A percentile compares a stretch with the other conserved stretches of the same genome.
Evolutionary conservation across 2,797 vertebrate species (phyloP).

Genomic region (Hydrophis major): DNA sequence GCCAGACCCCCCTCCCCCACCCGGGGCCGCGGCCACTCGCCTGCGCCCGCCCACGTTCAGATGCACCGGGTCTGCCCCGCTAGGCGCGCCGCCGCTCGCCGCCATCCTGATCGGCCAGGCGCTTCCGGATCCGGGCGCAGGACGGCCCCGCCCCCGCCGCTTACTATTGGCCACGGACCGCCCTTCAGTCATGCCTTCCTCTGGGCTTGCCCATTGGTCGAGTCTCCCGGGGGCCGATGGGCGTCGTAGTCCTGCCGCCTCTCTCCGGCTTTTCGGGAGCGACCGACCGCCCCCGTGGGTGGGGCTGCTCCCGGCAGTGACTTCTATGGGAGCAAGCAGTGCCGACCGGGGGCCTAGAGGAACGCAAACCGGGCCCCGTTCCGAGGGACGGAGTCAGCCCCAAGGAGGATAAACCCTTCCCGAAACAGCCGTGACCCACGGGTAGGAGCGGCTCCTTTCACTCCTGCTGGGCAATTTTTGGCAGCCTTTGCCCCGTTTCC

Average conservation of each 20-base stretch:
- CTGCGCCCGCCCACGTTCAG: constrained; percentile 66
- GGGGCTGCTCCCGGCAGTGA: not conserved
- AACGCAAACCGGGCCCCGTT: not conserved
- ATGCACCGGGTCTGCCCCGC: constrained; percentile 54
- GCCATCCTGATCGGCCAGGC: not conserved
- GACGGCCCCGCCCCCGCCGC: not conserved
- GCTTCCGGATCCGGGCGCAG: not conserved
- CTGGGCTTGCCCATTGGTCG: not conserved
- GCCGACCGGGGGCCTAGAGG: not conserved
- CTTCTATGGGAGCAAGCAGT: not conserved
- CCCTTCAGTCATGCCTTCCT: not conserved
- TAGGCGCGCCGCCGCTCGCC: constrained; percentile 4
- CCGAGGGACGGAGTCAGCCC: not conserved
- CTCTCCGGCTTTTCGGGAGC: not conserved
- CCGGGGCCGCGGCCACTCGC: constrained; percentile 35
- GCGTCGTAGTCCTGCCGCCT: not conserved
- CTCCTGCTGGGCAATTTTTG: not conserved
- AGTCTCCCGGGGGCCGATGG: not conserved
- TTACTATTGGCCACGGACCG: not conserved
- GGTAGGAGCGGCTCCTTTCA: not conserved
- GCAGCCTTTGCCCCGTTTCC: not conserved
- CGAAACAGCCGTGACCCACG: not conserved
- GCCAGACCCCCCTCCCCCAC: rapidly evolving
- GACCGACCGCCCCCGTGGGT: no score
- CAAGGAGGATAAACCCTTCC: not conserved